These are phyloP conservation scores for Galeopsomyia nigrocyanea DNA, from an alignment of 2,888 invertebrate genomes.

Conservation along the genomic window DNA sequence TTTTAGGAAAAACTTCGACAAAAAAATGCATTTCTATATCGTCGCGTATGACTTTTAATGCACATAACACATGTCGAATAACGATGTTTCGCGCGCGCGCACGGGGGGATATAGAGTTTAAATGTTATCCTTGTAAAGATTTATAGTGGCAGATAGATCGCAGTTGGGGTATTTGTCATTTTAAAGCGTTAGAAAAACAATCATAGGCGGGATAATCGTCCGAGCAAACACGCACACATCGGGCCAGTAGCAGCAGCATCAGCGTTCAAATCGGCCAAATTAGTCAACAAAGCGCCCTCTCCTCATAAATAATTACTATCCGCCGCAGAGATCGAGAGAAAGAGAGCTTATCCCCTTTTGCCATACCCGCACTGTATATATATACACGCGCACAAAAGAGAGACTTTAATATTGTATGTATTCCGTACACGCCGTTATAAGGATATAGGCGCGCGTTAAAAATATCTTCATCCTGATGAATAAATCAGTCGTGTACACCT, in stretches of 20 bases:
- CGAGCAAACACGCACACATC: too few relatives aligned
- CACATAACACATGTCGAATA: too few relatives aligned
- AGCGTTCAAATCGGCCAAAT: constrained; percentile 19
- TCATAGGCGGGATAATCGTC: too few relatives aligned
- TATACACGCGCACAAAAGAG: not conserved
- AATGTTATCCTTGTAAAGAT: too few relatives aligned
- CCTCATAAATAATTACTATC: constrained; percentile 42
- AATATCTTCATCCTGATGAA: constrained; percentile 26
- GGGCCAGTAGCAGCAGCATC: too few relatives aligned
- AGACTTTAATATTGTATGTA: not conserved
- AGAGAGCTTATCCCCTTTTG: not conserved
- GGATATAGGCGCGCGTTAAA: constrained; percentile 11
- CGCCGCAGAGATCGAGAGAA: constrained; percentile 8
- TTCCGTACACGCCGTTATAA: not conserved
- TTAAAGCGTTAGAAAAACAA: too few relatives aligned
- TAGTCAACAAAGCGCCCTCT: constrained; percentile 35
- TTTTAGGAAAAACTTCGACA: too few relatives aligned
- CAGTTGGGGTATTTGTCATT: too few relatives aligned
- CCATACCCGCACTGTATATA: constrained; percentile 5
- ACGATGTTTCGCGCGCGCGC: not conserved
- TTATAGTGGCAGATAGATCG: too few relatives aligned
- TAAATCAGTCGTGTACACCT: constrained; percentile 46
- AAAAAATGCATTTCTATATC: too few relatives aligned
- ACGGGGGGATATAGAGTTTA: not conserved
- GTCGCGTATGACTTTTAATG: too few relatives aligned